A percentile compares a stretch with the other conserved stretches of the same genome.
Conservation (phyloP, 35 echinoderm and acorn worm genomes). For the Lytechinus pictus region DNA sequence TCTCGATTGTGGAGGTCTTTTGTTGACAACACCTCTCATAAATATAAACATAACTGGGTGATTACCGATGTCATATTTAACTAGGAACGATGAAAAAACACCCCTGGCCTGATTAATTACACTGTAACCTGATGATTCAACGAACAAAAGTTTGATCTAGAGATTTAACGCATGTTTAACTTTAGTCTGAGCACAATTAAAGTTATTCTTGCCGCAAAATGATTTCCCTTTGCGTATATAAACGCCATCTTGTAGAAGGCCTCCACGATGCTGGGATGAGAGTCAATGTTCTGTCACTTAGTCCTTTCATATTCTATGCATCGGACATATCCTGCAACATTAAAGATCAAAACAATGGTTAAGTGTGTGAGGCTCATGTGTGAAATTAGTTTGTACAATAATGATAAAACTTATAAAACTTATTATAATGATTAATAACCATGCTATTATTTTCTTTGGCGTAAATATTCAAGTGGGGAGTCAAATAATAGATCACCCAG, state of each 20-base stretch:
- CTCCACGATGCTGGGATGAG: slow-evolving; percentile 33
- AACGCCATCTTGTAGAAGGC: slow-evolving; percentile 44
- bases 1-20: slow-evolving; percentile 37
- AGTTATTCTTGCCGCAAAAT: slow-evolving; percentile 47
- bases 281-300: slow-evolving; percentile 20
- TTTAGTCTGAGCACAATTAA: slow-evolving; percentile 9
- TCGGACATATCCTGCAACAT: slow-evolving; percentile 42
- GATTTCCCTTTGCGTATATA: slow-evolving; percentile 47
- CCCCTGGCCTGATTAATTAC: slow-evolving; percentile 50
- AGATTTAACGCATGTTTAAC: slow-evolving; percentile 31
- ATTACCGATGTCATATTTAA: slow-evolving; percentile 33
- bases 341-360: slow-evolving; percentile 14
- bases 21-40: slow-evolving; percentile 52
- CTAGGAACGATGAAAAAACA: slow-evolving; percentile 36
- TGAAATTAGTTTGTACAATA: too few relatives aligned
- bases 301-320: slow-evolving; percentile 29
- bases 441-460: too few relatives aligned
- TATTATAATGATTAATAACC: too few relatives aligned
- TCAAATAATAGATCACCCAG: too few relatives aligned
- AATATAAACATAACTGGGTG: slow-evolving; percentile 49
- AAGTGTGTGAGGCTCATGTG: background rate
- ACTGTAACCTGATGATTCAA: background rate
- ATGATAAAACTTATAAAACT: too few relatives aligned
- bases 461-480: too few relatives aligned
- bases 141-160: slow-evolving; percentile 4